Percentiles rank a stretch among this genome's conserved stretches.
Conservation (phyloP, 1,140 invertebrate species). For the Pectinophora gossypiella region DNA sequence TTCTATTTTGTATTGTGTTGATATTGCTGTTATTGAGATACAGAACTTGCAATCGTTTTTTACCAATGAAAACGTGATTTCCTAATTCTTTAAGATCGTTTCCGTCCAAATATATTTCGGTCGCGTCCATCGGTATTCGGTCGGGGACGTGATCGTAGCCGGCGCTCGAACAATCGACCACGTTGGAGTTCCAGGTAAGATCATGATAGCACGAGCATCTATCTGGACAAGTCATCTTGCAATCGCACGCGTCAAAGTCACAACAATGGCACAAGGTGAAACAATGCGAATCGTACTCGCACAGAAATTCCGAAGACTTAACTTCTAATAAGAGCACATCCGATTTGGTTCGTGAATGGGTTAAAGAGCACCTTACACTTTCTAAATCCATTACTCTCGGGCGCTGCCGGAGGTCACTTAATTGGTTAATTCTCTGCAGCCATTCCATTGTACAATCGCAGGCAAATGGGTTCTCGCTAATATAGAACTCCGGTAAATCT, state of each 20-base stretch:
- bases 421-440: conserved; percentile 86
- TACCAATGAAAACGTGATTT: conserved; percentile 91
- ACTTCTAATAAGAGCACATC: conserved; percentile 85
- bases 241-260: conserved; percentile 94
- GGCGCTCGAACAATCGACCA: conserved; percentile 90
- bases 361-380: conserved; percentile 87
- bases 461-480: conserved; percentile 87
- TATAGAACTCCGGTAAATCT: conserved; percentile 85
- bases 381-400: conserved; percentile 91
- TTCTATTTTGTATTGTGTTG: conserved; percentile 85
- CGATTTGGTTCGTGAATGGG: conserved; percentile 81
- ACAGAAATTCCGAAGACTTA: conserved; percentile 89
- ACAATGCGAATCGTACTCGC: conserved; percentile 91
- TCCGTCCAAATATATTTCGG: conserved; percentile 92
- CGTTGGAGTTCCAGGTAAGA: conserved; percentile 93
- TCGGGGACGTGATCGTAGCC: conserved; percentile 84
- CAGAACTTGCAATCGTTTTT: conserved; percentile 88
- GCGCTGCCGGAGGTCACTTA: conserved; percentile 84
- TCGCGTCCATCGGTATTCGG: conserved; percentile 92
- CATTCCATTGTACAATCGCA: conserved; percentile 93
- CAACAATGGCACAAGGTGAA: conserved; percentile 93
- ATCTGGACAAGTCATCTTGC: conserved; percentile 92
- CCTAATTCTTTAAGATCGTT: conserved; percentile 88
- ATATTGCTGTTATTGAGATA: conserved; percentile 91
- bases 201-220: conserved; percentile 94